These are phyloP conservation scores for Timema cristinae DNA, from an alignment of 2,888 invertebrate genomes.

Conservation along the genomic window DNA sequence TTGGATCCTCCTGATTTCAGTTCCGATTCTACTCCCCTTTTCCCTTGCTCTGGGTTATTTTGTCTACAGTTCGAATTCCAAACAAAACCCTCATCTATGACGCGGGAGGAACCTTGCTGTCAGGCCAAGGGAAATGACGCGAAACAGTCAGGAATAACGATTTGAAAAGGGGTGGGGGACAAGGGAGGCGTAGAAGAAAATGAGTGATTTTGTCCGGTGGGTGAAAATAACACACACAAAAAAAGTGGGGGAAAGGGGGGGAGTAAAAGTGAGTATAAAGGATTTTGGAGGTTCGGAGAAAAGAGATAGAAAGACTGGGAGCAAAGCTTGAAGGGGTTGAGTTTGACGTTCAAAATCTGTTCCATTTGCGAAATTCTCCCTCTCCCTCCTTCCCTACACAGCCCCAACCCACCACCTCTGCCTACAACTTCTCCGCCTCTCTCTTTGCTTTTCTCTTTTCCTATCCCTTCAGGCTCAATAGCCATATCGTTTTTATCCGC, in stretches of 20 bases:
- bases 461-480: conserved; percentile 27
- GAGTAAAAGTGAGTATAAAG: conserved; percentile 22
- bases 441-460: conserved; percentile 25
- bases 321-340: conserved; percentile 20
- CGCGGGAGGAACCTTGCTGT: conserved; percentile 14
- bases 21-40: no score
- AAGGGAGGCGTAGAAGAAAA: conserved; percentile 26
- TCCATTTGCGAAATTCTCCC: conserved; percentile 31
- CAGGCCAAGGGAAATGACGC: conserved; percentile 26
- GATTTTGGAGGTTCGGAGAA: conserved; percentile 28
- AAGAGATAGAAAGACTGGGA: conserved; percentile 29
- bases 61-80: conserved; percentile 36
- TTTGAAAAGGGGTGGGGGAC: conserved; percentile 39
- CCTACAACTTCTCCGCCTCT: conserved; percentile 15
- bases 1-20: no score
- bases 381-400: conserved; percentile 10
- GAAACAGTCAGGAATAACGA: conserved; percentile 34
- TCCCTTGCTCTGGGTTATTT: no score
- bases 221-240: conserved; percentile 25
- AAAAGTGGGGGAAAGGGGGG: conserved; percentile 16
- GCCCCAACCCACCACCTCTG: conserved; percentile 9
- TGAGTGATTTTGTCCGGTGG: conserved; percentile 30
- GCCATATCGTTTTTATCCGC: conserved; percentile 28
- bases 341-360: conserved; percentile 33
- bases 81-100: conserved; percentile 31